Evolutionary conservation across 2,797 vertebrate genomes (phyloP), one percentile per base, ranked within the genome.

Genomic region (Merluccius polli): DNA sequence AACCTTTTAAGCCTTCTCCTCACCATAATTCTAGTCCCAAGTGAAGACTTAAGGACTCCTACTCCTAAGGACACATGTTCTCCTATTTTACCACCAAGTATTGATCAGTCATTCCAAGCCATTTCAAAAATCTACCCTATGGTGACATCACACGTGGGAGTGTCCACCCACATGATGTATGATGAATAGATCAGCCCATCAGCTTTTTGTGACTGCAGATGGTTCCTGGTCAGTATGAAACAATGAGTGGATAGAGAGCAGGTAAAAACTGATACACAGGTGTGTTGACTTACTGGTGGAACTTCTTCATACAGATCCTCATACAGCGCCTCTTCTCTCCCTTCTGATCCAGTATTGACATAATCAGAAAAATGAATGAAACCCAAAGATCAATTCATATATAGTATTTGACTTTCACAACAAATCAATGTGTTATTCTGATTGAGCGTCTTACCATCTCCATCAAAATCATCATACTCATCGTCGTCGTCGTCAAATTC

Each of bases 401-500:
- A 18, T 59, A 24, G 5, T 2, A 59, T n/a, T 11, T 59, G 44
- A 48, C 44, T 59, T 48, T 59, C 21, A 59, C n/a, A 24, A 59
- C 21, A n/a, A 69, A 69, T 69, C 8, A 35, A 9, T 21, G 10
- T 18, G 36, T 48, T 31, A 11, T 18, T 16, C 1, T 24, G 18
- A 24, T 4, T 29, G n/a, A 24, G 2, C 9, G 1, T 71, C 63
- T 1, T 75, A 90, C 89, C 89, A 79, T 74, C n/a, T 68, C 24
- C 30, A 65, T 72, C 1, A 7, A 31, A 5, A 73, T 87, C 87
- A 1, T 83, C 75, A 27, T 31, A 30, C 0, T 87, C 84, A 0
- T 89, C 86, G 3, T 92, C 59, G 1, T 71, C 33, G 10, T 72
- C 59, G 1, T 72, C 91, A 79, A 91, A 93, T 78, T 91, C 91